Evolutionary conservation across 53 echinoderm and acorn worm species (phyloP), one percentile per base, ranked within the genome.

Genomic region (Henricia sp.): DNA sequence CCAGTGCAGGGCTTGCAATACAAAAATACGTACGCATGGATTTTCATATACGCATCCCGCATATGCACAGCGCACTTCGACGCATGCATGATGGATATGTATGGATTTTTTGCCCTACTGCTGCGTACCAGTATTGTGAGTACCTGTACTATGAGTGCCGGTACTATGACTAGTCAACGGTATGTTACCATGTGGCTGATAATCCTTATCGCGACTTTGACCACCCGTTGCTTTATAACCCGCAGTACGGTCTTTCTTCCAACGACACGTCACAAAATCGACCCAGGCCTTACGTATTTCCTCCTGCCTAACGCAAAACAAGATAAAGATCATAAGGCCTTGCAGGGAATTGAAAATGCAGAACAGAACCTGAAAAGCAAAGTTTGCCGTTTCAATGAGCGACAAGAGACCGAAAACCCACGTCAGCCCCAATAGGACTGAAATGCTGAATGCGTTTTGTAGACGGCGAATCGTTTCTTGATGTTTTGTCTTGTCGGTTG

Each of bases 311-410:
- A 77, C 36, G 46, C 89, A 78, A 76, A 86, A 93, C 35, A 93
- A 60, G 50, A 90, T 12, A 52, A 93, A 86, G 82, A 93, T 87
- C 42, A 93, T 63, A 35, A 90, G 65, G 27, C 89, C 91, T 51
- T 92, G 92, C 24, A 93, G 85, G 25, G 91, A 85, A 43, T 93
- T 93, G 85, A 84, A 93, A 68, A 93, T 73, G 60, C 88, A 83
- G 67, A 90, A 93, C 50, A 93, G 72, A 68, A 88, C 37, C 51
- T 93, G 91, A 82, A 91, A 85, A 57, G 68, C 71, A 50, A 89
- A 73, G 52, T 62, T 83, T 39, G 83, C 87, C 6, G 57, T 56
- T 26, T 68, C 73, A 27, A 91, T 55, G 60, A 80, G 48, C 6
- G 92, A 78, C 14, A 92, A 44, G 72, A 92, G 86, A n/a, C 85